Evolutionary conservation across 2,888 invertebrate species (phyloP).

Genomic region (Drosophila dives): DNA sequence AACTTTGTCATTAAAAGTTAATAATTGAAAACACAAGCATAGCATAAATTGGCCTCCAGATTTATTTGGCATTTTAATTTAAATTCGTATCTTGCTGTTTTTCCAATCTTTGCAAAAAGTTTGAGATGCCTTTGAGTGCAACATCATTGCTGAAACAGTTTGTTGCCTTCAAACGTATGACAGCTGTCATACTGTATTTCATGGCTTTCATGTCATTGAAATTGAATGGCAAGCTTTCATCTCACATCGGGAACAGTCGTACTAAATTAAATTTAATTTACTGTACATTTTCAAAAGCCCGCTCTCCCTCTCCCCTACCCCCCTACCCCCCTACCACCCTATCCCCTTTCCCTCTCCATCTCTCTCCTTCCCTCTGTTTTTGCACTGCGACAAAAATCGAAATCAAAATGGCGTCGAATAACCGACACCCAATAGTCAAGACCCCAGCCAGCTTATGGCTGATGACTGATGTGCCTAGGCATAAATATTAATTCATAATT

Average conservation of each 20-base stretch:
- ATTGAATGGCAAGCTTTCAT: not conserved
- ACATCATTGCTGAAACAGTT: not conserved
- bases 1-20: not conserved
- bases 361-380: not conserved
- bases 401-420: conserved; percentile 66
- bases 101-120: not conserved
- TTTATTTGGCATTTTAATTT: not conserved
- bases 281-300: conserved; percentile 22
- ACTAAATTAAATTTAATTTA: conserved; percentile 58
- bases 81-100: not conserved
- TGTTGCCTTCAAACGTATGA: not conserved
- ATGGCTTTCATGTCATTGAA: not conserved
- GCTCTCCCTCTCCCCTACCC: not conserved
- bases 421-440: conserved; percentile 29
- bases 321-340: not conserved
- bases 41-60: not conserved
- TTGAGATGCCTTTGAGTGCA: not conserved
- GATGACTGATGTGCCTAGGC: conserved; percentile 12
- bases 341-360: not conserved
- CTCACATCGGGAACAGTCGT: not conserved
- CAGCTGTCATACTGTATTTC: not conserved
- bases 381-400: conserved; percentile 36
- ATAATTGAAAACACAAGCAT: not conserved
- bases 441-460: conserved; percentile 19
- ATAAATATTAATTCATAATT: conserved; percentile 76